Percentiles rank a stretch among this genome's conserved stretches.
Conservation (phyloP, 2,888 invertebrate genomes). For the Encarsia formosa region DNA sequence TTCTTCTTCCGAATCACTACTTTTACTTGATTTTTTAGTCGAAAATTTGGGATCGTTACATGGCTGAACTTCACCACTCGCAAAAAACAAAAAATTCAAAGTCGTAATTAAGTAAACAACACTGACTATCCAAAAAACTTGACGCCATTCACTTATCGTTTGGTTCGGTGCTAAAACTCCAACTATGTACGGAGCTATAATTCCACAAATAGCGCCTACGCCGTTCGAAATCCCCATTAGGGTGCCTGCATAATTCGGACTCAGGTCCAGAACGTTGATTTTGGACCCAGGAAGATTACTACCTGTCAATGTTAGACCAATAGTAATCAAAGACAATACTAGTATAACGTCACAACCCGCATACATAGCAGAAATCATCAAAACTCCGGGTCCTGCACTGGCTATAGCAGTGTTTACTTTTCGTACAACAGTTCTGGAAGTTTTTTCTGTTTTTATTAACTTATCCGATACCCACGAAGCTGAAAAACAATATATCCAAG, state of each 20-base stretch:
- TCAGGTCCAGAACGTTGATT: constrained; percentile 46
- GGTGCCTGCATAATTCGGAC: constrained; percentile 47
- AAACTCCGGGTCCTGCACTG: constrained; percentile 3
- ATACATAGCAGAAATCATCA: constrained; percentile 17
- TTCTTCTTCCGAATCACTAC: too few relatives aligned
- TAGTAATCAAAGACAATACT: constrained; percentile 43
- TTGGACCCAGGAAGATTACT: constrained; percentile 45
- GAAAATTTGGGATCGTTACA: constrained; percentile 74
- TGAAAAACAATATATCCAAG: constrained; percentile 20
- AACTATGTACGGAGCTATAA: constrained; percentile 62
- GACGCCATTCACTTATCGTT: constrained; percentile 55
- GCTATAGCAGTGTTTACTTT: constrained; percentile 13
- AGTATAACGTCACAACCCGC: constrained; percentile 21
- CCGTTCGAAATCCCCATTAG: constrained; percentile 52
- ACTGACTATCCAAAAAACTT: constrained; percentile 74
- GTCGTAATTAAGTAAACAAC: constrained; percentile 63
- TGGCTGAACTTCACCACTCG: constrained; percentile 66
- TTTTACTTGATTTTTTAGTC: too few relatives aligned
- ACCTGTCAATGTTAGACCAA: constrained; percentile 45
- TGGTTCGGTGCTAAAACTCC: constrained; percentile 60
- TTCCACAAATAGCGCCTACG: constrained; percentile 64
- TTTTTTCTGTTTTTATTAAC: not conserved
- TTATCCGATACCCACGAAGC: constrained; percentile 22
- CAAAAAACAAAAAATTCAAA: constrained; percentile 62
- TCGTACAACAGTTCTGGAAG: constrained; percentile 11